phyloP scores from a whole-genome alignment of 1,140 invertebrate species.

The Gonioctena quinquepunctata region DNA sequence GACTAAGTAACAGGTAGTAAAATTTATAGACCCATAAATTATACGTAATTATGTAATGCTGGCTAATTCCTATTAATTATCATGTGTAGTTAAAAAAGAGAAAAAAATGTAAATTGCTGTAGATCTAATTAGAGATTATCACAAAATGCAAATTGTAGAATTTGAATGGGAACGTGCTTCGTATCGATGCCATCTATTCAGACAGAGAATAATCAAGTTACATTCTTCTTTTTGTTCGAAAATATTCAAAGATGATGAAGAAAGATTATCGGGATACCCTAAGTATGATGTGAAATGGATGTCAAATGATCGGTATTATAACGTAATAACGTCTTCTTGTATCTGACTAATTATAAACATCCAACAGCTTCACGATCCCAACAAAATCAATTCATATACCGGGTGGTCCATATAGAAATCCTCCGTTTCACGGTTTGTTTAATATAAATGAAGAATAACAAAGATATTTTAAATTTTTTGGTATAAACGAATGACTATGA shows the following conservation, averaged over 20 bases:
- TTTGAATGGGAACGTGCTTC: not conserved
- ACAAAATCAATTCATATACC: too few species aligned
- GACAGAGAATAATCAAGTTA: not conserved
- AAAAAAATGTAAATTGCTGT: constrained; percentile 11
- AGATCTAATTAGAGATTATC: constrained; percentile 9
- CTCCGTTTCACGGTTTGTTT: too few species aligned
- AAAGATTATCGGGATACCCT: too few species aligned
- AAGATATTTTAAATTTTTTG: too few species aligned
- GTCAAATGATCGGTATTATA: too few species aligned
- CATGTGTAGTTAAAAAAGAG: constrained; percentile 2
- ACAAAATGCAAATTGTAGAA: constrained; percentile 3
- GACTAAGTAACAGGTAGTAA: constrained; percentile 10
- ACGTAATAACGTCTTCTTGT: too few species aligned
- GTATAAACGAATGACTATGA: too few species aligned
- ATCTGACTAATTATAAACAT: too few species aligned
- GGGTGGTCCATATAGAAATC: too few species aligned
- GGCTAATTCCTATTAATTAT: constrained; percentile 16
- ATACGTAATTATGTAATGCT: constrained; percentile 9
- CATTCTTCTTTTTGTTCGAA: not conserved
- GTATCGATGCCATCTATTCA: not conserved
- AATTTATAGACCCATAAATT: constrained; percentile 8
- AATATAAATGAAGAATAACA: too few species aligned
- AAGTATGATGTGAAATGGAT: too few species aligned
- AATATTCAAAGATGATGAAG: not conserved
- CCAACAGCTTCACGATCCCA: too few species aligned